Conservation (phyloP, 2,113 vertebrate genomes). For the Xenus cinereus region DNA sequence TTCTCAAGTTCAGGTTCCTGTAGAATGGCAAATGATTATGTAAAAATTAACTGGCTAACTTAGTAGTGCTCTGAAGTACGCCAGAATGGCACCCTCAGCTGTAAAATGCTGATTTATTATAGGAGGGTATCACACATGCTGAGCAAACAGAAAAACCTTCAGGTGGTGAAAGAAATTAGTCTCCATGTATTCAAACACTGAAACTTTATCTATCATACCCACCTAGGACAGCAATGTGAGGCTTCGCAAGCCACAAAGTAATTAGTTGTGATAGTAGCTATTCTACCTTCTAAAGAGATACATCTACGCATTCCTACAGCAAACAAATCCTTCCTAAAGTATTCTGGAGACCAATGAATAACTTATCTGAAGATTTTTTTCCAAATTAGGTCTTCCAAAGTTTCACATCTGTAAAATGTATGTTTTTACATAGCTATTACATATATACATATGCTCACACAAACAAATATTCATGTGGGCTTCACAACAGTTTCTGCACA, state of each 20-base stretch:
- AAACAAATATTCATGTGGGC: background rate
- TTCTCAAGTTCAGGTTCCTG: background rate
- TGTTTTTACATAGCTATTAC: background rate
- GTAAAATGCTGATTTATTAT: background rate
- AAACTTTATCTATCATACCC: background rate
- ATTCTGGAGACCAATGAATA: background rate
- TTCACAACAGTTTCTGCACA: background rate
- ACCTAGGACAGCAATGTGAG: background rate
- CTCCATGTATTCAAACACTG: background rate
- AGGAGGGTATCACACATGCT: background rate
- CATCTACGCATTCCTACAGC: background rate
- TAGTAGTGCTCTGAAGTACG: background rate
- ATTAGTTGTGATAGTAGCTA: background rate
- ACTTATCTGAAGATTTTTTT: background rate
- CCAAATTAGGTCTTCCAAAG: background rate
- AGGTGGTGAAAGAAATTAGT: background rate
- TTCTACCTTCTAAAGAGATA: background rate
- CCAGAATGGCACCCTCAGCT: background rate
- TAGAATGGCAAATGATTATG: background rate
- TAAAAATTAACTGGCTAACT: background rate
- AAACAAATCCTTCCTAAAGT: background rate
- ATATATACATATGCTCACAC: background rate
- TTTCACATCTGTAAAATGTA: background rate
- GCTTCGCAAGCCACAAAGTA: background rate
- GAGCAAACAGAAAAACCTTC: background rate